Percentiles rank a stretch among this genome's conserved stretches.
These are phyloP conservation scores for Axis porcinus DNA, from an alignment of 2,113 vertebrate species.

Conservation along the genomic window DNA sequence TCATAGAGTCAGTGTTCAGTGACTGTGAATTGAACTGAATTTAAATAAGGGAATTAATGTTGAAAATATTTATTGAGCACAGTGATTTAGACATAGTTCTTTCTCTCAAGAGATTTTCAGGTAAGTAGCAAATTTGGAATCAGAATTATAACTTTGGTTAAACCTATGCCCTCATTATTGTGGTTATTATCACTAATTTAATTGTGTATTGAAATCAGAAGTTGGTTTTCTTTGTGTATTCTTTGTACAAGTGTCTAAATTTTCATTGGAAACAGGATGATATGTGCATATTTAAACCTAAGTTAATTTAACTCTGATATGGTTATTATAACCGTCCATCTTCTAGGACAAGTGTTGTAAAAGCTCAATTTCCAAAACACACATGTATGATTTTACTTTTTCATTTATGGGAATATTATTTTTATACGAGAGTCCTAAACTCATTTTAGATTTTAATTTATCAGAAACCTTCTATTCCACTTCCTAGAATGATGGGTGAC, in stretches of 20 bases:
- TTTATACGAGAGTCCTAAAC: background rate
- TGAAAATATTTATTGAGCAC: background rate
- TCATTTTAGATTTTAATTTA: background rate
- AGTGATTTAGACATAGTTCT: background rate
- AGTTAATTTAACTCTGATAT: background rate
- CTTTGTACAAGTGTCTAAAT: background rate
- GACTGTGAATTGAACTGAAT: background rate
- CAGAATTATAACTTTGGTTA: background rate
- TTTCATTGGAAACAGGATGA: background rate
- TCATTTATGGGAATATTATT: background rate
- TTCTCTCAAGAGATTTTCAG: background rate
- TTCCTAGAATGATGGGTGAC: background rate
- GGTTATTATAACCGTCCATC: background rate
- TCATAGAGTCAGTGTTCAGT: background rate
- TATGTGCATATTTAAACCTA: background rate
- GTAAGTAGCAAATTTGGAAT: slow-evolving; percentile 1
- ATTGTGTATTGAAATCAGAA: background rate
- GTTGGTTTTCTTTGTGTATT: background rate
- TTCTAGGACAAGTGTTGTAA: background rate
- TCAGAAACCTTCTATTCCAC: background rate
- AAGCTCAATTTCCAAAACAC: background rate
- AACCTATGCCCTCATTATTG: background rate
- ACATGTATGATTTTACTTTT: background rate
- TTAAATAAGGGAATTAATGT: background rate
- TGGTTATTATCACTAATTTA: background rate